Percentiles rank a stretch among this genome's conserved stretches.
These are phyloP conservation scores for Agrochola litura DNA, from an alignment of 2,888 invertebrate genomes.

Conservation along the genomic window DNA sequence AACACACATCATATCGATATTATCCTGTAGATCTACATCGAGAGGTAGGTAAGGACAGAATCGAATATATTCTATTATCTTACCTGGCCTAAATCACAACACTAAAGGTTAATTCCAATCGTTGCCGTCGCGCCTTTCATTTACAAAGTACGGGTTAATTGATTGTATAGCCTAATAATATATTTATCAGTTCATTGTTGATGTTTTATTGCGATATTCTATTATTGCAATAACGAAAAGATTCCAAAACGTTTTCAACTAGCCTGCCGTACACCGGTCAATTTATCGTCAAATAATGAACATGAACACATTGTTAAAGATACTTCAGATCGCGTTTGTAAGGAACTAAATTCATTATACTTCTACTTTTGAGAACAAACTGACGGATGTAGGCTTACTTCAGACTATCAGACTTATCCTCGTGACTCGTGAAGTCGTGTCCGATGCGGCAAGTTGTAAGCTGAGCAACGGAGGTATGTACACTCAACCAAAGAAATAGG, in stretches of 20 bases:
- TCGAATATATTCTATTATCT: slow-evolving; percentile 53
- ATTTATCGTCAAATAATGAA: slow-evolving; percentile 34
- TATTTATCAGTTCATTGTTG: slow-evolving; percentile 58
- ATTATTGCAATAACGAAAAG: slow-evolving; percentile 34
- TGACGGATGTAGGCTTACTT: slow-evolving; percentile 46
- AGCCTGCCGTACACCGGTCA: slow-evolving; percentile 36
- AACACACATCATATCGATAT: slow-evolving; percentile 36
- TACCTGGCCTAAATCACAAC: slow-evolving; percentile 64
- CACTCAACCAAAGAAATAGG: slow-evolving; percentile 25
- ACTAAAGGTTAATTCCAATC: slow-evolving; percentile 54
- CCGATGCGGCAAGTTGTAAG: slow-evolving; percentile 21
- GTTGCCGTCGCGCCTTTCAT: slow-evolving; percentile 22
- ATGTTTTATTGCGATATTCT: slow-evolving; percentile 35
- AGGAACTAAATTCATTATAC: slow-evolving; percentile 34
- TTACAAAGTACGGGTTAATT: slow-evolving; percentile 33
- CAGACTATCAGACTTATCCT: slow-evolving; percentile 55
- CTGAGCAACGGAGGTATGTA: slow-evolving; percentile 9
- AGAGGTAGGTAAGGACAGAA: slow-evolving; percentile 56
- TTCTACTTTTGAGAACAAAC: slow-evolving; percentile 39
- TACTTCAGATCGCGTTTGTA: slow-evolving; percentile 57
- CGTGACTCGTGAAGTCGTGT: slow-evolving; percentile 12
- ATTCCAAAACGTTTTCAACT: slow-evolving; percentile 22
- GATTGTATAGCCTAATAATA: slow-evolving; percentile 42
- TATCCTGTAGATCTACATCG: slow-evolving; percentile 38
- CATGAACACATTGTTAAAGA: slow-evolving; percentile 50